phyloP scores from a whole-genome alignment of 2,113 vertebrate genomes.

The Urocolius indicus region DNA sequence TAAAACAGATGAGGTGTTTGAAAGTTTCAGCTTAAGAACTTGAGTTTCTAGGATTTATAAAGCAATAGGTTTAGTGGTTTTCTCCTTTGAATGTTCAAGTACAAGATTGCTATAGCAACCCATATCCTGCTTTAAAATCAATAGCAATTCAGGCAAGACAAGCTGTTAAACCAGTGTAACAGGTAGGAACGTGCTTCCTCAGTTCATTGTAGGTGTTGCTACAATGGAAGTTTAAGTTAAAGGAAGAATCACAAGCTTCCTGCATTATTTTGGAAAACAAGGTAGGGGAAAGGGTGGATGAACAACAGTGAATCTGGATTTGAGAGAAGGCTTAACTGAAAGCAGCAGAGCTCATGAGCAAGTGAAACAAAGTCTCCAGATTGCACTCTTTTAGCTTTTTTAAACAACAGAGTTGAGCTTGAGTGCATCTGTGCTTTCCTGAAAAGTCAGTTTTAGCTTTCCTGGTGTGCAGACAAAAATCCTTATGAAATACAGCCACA shows the following conservation, averaged over 20 bases:
- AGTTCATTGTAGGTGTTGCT: neutral
- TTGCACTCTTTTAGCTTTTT: neutral
- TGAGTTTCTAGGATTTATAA: neutral
- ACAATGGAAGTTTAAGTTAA: neutral
- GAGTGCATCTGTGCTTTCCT: neutral
- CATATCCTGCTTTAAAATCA: slow-evolving; percentile 35
- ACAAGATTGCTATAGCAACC: slow-evolving; percentile 48
- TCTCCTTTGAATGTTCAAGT: neutral
- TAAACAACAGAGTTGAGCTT: neutral
- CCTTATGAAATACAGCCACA: neutral
- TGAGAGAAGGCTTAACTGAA: neutral
- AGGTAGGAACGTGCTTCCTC: neutral
- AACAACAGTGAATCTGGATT: neutral
- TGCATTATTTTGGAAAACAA: neutral
- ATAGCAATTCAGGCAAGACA: slow-evolving; percentile 47
- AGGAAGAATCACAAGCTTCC: neutral
- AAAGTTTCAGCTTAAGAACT: neutral
- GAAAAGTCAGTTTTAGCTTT: neutral
- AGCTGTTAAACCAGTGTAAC: slow-evolving; percentile 33
- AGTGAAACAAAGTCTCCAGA: neutral
- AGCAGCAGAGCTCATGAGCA: neutral
- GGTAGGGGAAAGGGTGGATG: neutral
- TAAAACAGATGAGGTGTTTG: neutral
- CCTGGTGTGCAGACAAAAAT: neutral
- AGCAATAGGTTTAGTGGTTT: neutral